A percentile compares a stretch with the other conserved stretches of the same genome.
Evolutionary conservation across 2,113 vertebrate species (phyloP).

Genomic region (Buteo buteo): DNA sequence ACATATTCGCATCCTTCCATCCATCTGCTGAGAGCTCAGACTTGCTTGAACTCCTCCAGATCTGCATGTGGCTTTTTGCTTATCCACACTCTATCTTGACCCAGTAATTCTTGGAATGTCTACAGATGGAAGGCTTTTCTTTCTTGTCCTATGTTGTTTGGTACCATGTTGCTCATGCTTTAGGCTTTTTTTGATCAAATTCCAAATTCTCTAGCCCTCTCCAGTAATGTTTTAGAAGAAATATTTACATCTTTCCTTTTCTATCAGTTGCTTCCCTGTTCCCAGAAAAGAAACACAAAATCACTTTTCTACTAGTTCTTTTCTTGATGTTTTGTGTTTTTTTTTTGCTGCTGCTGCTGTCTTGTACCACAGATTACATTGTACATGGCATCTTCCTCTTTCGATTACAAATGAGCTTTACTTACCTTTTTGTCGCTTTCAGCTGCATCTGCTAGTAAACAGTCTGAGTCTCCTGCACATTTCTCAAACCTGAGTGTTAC

Average conservation of each 20-base stretch:
- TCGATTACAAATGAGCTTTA: background rate
- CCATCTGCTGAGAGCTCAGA: background rate
- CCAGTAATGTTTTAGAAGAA: background rate
- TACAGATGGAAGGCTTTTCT: background rate
- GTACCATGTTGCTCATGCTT: background rate
- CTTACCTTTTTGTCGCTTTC: background rate
- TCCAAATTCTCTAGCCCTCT: background rate
- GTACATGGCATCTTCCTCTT: background rate
- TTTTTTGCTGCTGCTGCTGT: background rate
- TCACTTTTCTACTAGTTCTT: background rate
- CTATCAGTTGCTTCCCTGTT: background rate
- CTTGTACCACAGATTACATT: background rate
- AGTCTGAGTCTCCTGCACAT: background rate
- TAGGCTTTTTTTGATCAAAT: background rate
- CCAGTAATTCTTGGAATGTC: background rate
- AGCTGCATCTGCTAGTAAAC: background rate
- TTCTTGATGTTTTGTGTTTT: background rate
- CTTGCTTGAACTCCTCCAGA: background rate
- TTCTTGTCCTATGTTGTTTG: background rate
- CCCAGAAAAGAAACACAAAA: background rate
- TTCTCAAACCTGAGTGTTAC: background rate
- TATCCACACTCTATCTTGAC: background rate
- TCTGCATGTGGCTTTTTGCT: background rate
- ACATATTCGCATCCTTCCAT: background rate
- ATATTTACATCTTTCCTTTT: background rate